Evolutionary conservation across 2,888 invertebrate species (phyloP), one percentile per base, ranked within the genome.

Genomic region (Oligia latruncula): DNA sequence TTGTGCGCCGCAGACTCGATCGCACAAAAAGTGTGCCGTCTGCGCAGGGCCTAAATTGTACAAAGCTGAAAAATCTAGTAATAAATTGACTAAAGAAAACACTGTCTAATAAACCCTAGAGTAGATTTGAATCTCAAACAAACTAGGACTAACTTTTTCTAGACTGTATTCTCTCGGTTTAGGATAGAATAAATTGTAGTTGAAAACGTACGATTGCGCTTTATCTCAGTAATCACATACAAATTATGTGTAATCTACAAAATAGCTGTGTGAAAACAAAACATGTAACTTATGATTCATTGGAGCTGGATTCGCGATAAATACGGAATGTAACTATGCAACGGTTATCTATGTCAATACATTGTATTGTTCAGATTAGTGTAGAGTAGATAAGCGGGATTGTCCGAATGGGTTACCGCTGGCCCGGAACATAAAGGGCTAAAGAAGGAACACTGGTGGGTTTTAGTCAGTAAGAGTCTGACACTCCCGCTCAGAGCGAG

Each of bases 251-350:
- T 67, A 74, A 84, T 84, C 84, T 65, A 65, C 73, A 66, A 64
- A 77, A 77, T 77, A 68, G 60, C 60, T 70, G 23, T 64, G 65
- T 66, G 49, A 78, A 79, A 77, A 87, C 84, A 62, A 62, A 80
- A 80, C 55, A 66, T 76, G 66, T 78, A 67, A 67, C 40, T 75
- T 75, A 74, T 78, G 79, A 82, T 74, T 81, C 79, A 87, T 75
- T 78, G 80, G 52, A 77, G 52, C 74, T 77, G 70, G 55, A 81
- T 77, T 64, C 64, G 73, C 64, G 79, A 82, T 86, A 78, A 84
- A 80, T 68, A 72, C 67, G 70, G 79, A 77, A 78, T 79, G 80
- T 83, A 74, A 52, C 64, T 85, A 77, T 72, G 74, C 77, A 84
- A 66, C 17, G 46, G 71, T 84, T 87, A 84, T 85, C 77, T 84